Base-by-base conservation (phyloP, 2,797 vertebrate species). In the Anisognathus igniventris region DNA sequence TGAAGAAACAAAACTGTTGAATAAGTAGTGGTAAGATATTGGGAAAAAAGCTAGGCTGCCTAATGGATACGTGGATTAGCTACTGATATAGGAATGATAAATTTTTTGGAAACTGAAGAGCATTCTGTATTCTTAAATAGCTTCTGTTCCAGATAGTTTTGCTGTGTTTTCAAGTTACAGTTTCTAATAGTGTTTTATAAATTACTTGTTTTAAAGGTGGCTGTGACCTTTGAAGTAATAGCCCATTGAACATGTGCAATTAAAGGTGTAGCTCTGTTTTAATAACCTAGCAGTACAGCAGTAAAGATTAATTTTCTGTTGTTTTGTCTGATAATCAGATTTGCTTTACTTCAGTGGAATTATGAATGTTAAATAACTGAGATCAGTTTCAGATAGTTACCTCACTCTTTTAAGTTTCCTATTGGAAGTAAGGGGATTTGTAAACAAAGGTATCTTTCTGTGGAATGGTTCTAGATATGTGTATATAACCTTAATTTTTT, bases 41-140 rank as follows among this genome's bases (percentile, higher is more conserved):
- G 75, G 57, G 89, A 96, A 78, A 95, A 89, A 82, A 95, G 60
- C n/a, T 89, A 30, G 71, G 60, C 77, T 92, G 54, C 60, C 37
- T 66, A 50, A 72, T 57, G 60, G 56, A 24, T 83, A 54, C 28
- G 25, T 50, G 33, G 62, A 57, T 65, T 71, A 37, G 64, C 37
- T 82, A 31, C 19, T 91, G 23, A 33, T 70, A 39, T 23, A 67
- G 20, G 48, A 72, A 70, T 47, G 13, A 31, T 48, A 21, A 25
- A 14, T 42, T 50, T 57, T 70, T 58, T 56, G 33, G 17, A 40
- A 19, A 22, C 37, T 54, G 17, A 37, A 44, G 27, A 57, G 21
- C 7, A 5, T 75, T 67, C 70, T 18, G 4, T 67, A 10, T 73
- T 83, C 53, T 60, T 75, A 58, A 73, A 23, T 65, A 62, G 18